phyloP scores from a whole-genome alignment of 2,888 invertebrate genomes.

The Lordiphosa andalusiaca region DNA sequence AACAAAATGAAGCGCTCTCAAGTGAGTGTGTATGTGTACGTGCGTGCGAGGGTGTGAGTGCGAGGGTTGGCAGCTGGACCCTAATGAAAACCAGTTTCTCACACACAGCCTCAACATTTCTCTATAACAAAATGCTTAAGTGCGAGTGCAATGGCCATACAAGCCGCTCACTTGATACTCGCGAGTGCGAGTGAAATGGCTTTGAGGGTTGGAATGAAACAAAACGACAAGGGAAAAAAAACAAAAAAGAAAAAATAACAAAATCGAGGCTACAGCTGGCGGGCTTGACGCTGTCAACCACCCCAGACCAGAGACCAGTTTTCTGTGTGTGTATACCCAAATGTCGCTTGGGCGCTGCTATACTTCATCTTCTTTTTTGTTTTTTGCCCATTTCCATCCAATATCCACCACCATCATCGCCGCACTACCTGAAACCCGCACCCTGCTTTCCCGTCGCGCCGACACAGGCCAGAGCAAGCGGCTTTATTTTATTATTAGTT shows the following conservation, averaged over 20 bases:
- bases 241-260: slow-evolving; percentile 38
- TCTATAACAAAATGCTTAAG: slow-evolving; percentile 53
- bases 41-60: slow-evolving; percentile 17
- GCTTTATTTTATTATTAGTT: slow-evolving; percentile 72
- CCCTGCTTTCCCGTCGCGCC: slow-evolving; percentile 9
- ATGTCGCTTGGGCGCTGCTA: slow-evolving; percentile 58
- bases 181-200: slow-evolving; percentile 38
- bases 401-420: slow-evolving; percentile 50
- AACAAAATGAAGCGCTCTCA: slow-evolving; percentile 63
- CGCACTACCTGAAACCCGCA: slow-evolving; percentile 12
- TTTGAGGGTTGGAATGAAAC: slow-evolving; percentile 65
- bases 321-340: slow-evolving; percentile 66
- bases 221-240: slow-evolving; percentile 25
- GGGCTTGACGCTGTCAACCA: slow-evolving; percentile 52
- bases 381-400: slow-evolving; percentile 42
- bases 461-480: slow-evolving; percentile 44
- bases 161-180: slow-evolving; percentile 17
- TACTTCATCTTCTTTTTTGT: slow-evolving; percentile 72
- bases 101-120: slow-evolving; percentile 47
- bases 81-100: slow-evolving; percentile 56
- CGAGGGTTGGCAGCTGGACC: slow-evolving; percentile 50
- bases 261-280: slow-evolving; percentile 76
- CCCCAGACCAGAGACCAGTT: slow-evolving; percentile 57
- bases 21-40: slow-evolving; percentile 48
- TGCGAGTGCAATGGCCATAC: slow-evolving; percentile 41